Conservation (phyloP, 2,797 vertebrate genomes). For the Halcyon chelicuti region DNA sequence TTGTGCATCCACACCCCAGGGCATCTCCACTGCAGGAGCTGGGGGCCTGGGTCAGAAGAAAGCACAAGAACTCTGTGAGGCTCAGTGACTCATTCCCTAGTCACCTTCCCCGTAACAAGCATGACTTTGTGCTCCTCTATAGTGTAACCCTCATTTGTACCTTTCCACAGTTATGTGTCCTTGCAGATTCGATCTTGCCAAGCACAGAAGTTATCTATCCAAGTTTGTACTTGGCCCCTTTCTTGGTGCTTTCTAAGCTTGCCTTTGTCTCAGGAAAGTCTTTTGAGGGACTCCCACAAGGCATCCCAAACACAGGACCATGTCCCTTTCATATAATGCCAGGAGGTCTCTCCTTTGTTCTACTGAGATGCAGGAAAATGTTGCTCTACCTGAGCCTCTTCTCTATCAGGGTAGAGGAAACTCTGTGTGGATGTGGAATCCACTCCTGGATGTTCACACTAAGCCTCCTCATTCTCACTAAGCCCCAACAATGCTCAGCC, state of each 20-base stretch:
- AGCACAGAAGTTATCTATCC: not conserved
- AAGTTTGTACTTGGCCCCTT: not conserved
- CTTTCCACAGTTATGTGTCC: not conserved
- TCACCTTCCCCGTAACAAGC: not conserved
- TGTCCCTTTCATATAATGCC: not conserved
- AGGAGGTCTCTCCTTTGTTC: not conserved
- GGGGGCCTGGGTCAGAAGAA: not conserved
- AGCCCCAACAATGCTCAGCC: not conserved
- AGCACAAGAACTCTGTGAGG: not conserved
- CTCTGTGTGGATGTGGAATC: too few relatives aligned
- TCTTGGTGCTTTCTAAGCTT: not conserved
- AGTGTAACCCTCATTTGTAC: rapidly evolving
- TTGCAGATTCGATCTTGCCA: not conserved
- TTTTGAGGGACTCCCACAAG: not conserved
- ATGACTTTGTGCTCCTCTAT: not conserved
- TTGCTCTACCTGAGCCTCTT: not conserved
- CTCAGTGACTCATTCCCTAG: not conserved
- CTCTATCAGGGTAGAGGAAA: not conserved
- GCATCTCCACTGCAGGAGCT: not conserved
- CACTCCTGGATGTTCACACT: not conserved
- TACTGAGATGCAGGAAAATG: not conserved
- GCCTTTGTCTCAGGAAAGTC: not conserved
- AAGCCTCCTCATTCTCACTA: rapidly evolving
- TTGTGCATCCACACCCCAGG: not conserved
- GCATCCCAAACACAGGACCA: not conserved